Percentiles rank a stretch among this genome's conserved stretches.
Evolutionary conservation across 2,113 vertebrate species (phyloP).

Genomic region (Ciconia boyciana): DNA sequence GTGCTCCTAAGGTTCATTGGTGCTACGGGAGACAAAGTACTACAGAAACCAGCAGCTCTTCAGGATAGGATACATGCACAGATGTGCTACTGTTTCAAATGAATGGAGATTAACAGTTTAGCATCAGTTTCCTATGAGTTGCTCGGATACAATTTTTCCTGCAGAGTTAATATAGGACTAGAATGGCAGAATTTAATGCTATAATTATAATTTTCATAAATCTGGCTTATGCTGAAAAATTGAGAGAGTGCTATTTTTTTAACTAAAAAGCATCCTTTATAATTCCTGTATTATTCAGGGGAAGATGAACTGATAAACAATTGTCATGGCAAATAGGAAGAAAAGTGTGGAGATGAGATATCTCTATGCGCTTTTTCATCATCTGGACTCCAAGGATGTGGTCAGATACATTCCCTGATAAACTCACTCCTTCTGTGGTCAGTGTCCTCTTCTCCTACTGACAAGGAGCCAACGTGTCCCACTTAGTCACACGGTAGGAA

Average conservation of each 20-base stretch:
- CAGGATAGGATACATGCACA: not conserved
- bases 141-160: not conserved
- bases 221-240: not conserved
- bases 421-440: not conserved
- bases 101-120: not conserved
- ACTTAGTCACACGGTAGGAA: not conserved
- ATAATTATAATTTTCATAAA: not conserved
- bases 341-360: not conserved
- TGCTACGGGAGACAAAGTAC: not conserved
- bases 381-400: not conserved
- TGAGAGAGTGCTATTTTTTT: not conserved
- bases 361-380: not conserved
- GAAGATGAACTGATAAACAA: not conserved
- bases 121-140: not conserved
- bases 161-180: not conserved
- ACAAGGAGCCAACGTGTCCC: not conserved
- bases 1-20: not conserved
- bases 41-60: not conserved
- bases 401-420: not conserved
- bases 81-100: not conserved
- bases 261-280: not conserved
- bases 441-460: not conserved
- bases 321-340: not conserved
- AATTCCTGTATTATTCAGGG: not conserved
- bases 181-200: constrained; percentile 5